Conservation (phyloP, 2,797 vertebrate genomes). For the Chelon labrosus region DNA sequence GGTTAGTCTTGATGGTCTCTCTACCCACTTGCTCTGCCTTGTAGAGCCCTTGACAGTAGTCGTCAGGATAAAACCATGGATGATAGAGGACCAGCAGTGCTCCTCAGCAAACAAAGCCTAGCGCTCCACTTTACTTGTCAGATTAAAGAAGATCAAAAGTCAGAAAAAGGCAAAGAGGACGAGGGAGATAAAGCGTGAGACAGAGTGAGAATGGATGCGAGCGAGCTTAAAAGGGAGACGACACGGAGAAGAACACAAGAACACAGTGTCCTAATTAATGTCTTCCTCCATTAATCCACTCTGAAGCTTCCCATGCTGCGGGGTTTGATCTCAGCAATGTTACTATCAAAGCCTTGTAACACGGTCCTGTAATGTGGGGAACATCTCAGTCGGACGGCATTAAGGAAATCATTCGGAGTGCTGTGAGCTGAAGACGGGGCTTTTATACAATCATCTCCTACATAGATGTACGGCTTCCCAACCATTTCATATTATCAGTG, state of each 20-base stretch:
- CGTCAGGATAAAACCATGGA: constrained; percentile 16
- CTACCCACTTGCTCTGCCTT: constrained; percentile 25
- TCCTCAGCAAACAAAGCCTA: constrained; percentile 16
- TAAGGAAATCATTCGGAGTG: constrained; percentile 31
- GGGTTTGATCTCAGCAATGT: constrained; percentile 70
- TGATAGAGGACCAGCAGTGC: constrained; percentile 28
- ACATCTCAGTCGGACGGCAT: constrained; percentile 59
- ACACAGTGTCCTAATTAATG: constrained; percentile 75
- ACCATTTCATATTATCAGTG: neutral
- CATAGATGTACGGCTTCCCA: constrained; percentile 2
- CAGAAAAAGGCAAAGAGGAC: constrained; percentile 32
- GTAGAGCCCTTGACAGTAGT: constrained; percentile 26
- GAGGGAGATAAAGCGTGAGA: constrained; percentile 44
- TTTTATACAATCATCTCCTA: neutral
- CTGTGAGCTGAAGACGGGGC: constrained; percentile 13
- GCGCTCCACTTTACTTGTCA: constrained; percentile 47
- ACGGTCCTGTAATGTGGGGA: constrained; percentile 40
- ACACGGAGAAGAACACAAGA: constrained; percentile 65
- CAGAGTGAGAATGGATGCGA: constrained; percentile 20
- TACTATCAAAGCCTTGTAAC: constrained; percentile 70
- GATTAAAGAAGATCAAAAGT: constrained; percentile 67
- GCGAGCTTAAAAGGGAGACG: constrained; percentile 57
- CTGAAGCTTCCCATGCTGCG: constrained; percentile 65
- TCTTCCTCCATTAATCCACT: constrained; percentile 72
- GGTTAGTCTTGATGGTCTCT: constrained; percentile 28